Evolutionary conservation across 2,888 invertebrate genomes (phyloP), one percentile per base, ranked within the genome.

Genomic region (Mythimna albipuncta): DNA sequence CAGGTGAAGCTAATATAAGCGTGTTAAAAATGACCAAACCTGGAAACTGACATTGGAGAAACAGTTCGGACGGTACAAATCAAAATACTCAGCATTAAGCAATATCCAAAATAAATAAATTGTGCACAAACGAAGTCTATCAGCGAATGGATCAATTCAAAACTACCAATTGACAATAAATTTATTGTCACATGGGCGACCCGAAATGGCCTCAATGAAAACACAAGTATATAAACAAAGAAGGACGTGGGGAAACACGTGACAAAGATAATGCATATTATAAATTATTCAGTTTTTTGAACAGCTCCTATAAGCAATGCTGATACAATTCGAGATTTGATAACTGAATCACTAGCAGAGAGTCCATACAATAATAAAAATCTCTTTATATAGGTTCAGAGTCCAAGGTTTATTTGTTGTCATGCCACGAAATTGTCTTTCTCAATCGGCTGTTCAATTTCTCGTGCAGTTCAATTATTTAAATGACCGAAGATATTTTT

Each of bases 131-230:
- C 59, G 26, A 68, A 69, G 38, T 64, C 21, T 55, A 63, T 35
- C 52, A 72, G 55, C 63, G 35, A 35, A n/a, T 50, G 62, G 19
- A 66, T 67, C 41, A 59, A 79, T 75, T 78, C 47, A 61, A 70
- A 67, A 59, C 47, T 58, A 68, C 74, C 67, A 75, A 75, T 71
- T 75, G 66, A 64, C 32, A 73, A 82, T n/a, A n/a, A n/a, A n/a
- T 79, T 63, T 72, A 71, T 47, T 47, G 47, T 47, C 47, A 59
- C 59, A 61, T n/a, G 16, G 50, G 21, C 65, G 68, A 71, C 59
- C 69, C 61, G 41, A 69, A 62, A 71, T 32, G 62, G 64, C 64
- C 55, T 66, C 64, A 69, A 59, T 68, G 44, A 68, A 68, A 76
- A 67, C 55, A 55, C 50, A 79, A 77, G 35, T 63, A 74, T 68